Conservation (phyloP, 1,140 invertebrate species). For the Notospermus geniculatus region DNA sequence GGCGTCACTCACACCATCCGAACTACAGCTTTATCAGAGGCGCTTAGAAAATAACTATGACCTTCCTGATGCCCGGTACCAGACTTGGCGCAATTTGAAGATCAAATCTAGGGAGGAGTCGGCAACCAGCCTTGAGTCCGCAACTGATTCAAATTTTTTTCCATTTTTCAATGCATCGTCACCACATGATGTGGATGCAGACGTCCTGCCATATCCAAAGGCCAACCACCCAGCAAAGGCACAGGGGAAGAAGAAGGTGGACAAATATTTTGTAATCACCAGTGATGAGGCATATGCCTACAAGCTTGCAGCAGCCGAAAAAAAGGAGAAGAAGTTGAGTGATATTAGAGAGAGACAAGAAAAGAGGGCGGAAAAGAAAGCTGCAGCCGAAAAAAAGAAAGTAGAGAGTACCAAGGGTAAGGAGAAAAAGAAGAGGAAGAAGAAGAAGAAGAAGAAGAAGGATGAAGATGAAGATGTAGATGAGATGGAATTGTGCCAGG, state of each 20-base stretch:
- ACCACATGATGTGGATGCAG: not conserved
- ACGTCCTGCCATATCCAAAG: not conserved
- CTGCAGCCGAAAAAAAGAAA: constrained; percentile 6
- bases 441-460: too few relatives aligned
- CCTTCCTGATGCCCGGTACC: constrained; percentile 6
- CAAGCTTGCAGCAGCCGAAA: not conserved
- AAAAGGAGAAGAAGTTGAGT: not conserved
- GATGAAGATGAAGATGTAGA: too few relatives aligned
- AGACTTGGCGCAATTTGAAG: constrained; percentile 1
- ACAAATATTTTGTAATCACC: not conserved
- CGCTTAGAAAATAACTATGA: not conserved
- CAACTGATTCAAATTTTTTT: constrained; percentile 2
- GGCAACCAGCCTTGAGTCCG: too few relatives aligned
- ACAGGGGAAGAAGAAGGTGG: not conserved
- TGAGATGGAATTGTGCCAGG: too few relatives aligned
- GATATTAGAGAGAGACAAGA: not conserved
- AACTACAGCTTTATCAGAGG: not conserved
- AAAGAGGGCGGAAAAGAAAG: constrained; percentile 4
- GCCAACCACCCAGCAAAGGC: not conserved
- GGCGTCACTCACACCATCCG: not conserved
- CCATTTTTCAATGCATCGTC: constrained; percentile 3
- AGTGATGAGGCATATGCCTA: constrained; percentile 3
- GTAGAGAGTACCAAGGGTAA: not conserved
- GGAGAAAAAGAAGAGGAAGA: too few relatives aligned
- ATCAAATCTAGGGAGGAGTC: not conserved